Evolutionary conservation across 2,888 invertebrate species (phyloP).

Genomic region (Ochropleura leucogaster): DNA sequence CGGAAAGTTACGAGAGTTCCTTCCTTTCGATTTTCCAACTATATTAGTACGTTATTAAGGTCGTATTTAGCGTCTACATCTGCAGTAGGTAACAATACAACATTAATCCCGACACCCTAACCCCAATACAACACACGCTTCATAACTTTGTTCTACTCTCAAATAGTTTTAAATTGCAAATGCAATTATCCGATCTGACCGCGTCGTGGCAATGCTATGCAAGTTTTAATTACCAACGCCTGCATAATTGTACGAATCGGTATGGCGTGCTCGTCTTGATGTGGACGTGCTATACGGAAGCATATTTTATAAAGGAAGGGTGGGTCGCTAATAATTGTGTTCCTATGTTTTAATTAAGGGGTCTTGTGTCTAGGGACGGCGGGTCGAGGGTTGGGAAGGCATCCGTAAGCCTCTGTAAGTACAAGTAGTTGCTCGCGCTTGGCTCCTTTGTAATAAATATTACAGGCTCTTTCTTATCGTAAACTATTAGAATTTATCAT

Average conservation of each 20-base stretch:
- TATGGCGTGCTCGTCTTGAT: slow-evolving; percentile 55
- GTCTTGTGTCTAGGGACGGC: slow-evolving; percentile 7
- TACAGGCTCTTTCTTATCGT: neutral
- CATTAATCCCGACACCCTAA: slow-evolving; percentile 31
- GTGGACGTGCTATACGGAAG: slow-evolving; percentile 27
- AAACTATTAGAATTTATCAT: neutral
- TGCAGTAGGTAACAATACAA: slow-evolving; percentile 22
- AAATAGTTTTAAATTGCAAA: slow-evolving; percentile 79
- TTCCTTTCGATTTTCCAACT: slow-evolving; percentile 13
- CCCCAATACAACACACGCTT: slow-evolving; percentile 50
- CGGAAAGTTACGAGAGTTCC: slow-evolving; percentile 43
- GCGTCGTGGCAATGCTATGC: slow-evolving; percentile 60
- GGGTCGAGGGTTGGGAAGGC: neutral
- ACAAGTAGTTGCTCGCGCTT: neutral
- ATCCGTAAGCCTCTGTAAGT: neutral
- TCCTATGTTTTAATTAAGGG: slow-evolving; percentile 38
- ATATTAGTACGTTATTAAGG: neutral
- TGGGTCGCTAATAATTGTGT: slow-evolving; percentile 42
- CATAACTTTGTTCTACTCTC: slow-evolving; percentile 62
- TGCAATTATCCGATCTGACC: slow-evolving; percentile 73
- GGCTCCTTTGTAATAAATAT: neutral
- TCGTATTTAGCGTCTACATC: neutral
- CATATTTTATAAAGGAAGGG: slow-evolving; percentile 19
- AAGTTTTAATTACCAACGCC: slow-evolving; percentile 72
- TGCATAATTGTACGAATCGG: slow-evolving; percentile 71